These are phyloP conservation scores for Papilio machaon DNA, from an alignment of 1,140 invertebrate genomes.

Conservation along the genomic window DNA sequence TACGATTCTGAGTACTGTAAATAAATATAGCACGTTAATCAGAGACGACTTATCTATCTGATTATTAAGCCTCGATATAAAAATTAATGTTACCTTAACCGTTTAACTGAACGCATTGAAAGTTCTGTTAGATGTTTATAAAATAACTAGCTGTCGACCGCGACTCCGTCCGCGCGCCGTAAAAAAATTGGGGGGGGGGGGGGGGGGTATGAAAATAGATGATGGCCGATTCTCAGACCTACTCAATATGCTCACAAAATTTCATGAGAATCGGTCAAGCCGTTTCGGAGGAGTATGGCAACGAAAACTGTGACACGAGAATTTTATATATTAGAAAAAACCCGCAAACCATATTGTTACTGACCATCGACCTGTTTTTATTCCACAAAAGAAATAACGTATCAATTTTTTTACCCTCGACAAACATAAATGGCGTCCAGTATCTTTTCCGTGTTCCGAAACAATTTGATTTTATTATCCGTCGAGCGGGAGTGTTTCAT, in stretches of 20 bases:
- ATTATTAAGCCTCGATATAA: slow-evolving; percentile 1
- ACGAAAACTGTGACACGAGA: too few relatives aligned
- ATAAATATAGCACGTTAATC: not conserved
- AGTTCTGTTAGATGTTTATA: too few relatives aligned
- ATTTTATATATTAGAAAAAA: too few relatives aligned
- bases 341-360: not conserved
- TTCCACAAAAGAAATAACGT: not conserved
- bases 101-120: not conserved
- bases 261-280: too few relatives aligned
- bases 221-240: too few relatives aligned
- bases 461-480: slow-evolving; percentile 37
- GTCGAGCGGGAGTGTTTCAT: slow-evolving; percentile 22
- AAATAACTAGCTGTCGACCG: too few relatives aligned
- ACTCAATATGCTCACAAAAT: too few relatives aligned
- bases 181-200: too few relatives aligned
- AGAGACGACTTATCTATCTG: not conserved
- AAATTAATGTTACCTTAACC: not conserved
- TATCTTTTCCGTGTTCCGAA: slow-evolving; percentile 32
- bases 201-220: too few relatives aligned
- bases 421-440: slow-evolving; percentile 6
- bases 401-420: not conserved
- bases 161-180: too few relatives aligned
- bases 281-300: too few relatives aligned
- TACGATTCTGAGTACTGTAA: not conserved
- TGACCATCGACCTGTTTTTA: not conserved